Conservation (phyloP, 2,797 vertebrate genomes). For the Falco novaeseelandiae region DNA sequence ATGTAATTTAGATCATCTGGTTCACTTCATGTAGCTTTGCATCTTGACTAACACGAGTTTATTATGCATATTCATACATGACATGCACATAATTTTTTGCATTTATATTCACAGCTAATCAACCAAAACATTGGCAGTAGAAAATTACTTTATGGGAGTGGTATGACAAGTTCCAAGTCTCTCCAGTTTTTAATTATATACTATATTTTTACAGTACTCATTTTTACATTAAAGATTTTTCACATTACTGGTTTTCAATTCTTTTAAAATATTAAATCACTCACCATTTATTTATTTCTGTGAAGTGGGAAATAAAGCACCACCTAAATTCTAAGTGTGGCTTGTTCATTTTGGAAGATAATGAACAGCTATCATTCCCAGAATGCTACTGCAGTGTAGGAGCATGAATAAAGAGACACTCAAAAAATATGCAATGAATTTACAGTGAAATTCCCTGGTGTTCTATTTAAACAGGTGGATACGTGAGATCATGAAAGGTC, state of each 20-base stretch:
- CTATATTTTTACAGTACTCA: background rate
- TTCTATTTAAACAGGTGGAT: conserved; percentile 21
- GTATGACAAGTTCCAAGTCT: background rate
- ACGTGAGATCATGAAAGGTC: background rate
- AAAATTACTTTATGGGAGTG: background rate
- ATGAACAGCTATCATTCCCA: background rate
- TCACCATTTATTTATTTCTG: conserved; percentile 8
- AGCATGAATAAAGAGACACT: background rate
- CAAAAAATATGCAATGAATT: background rate
- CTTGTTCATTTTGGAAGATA: background rate
- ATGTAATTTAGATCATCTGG: background rate
- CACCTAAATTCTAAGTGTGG: background rate
- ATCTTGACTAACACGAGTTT: background rate
- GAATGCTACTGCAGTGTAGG: background rate
- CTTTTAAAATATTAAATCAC: background rate
- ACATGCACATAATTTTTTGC: background rate
- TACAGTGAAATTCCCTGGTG: background rate
- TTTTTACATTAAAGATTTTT: background rate
- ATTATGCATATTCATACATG: background rate
- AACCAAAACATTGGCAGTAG: background rate
- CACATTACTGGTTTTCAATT: conserved; percentile 4
- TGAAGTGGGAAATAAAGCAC: conserved; percentile 3
- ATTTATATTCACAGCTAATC: conserved; percentile 29
- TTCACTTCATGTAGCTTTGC: background rate
- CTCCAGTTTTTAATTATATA: background rate